Percentiles rank a stretch among this genome's conserved stretches.
Conservation (phyloP, 2,888 invertebrate species). For the Cataglyphis rosenhaueri region DNA sequence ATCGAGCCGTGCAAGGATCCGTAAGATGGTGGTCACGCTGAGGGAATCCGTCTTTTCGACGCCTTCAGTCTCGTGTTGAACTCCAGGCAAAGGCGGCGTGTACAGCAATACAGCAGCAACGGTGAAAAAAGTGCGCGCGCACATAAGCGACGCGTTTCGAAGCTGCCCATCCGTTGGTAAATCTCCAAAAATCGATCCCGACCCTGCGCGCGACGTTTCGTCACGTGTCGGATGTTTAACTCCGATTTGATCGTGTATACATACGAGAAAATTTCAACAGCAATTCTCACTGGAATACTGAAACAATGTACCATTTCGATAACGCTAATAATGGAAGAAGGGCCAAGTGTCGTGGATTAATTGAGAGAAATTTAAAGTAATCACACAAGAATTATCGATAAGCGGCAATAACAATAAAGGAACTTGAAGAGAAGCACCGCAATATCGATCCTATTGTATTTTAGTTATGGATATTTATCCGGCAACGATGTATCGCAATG, state of each 20-base stretch:
- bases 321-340: not conserved
- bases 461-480: slow-evolving; percentile 12
- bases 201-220: not conserved
- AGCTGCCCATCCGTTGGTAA: slow-evolving; percentile 63
- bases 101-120: not conserved
- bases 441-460: not conserved
- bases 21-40: not conserved
- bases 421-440: not conserved
- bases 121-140: slow-evolving; percentile 53
- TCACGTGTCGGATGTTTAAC: slow-evolving; percentile 10
- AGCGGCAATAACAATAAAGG: not conserved
- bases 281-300: not conserved
- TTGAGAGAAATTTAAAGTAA: not conserved
- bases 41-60: not conserved
- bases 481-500: not conserved
- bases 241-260: not conserved
- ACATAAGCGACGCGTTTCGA: slow-evolving; percentile 58
- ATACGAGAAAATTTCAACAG: not conserved
- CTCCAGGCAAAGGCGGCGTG: not conserved
- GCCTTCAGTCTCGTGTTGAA: not conserved
- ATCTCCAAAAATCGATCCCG: slow-evolving; percentile 53
- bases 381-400: not conserved
- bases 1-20: too few relatives aligned
- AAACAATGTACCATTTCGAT: not conserved
- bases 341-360: not conserved